phyloP scores from a whole-genome alignment of 2,113 vertebrate genomes.

The Neolamprologus caudopunctatus region DNA sequence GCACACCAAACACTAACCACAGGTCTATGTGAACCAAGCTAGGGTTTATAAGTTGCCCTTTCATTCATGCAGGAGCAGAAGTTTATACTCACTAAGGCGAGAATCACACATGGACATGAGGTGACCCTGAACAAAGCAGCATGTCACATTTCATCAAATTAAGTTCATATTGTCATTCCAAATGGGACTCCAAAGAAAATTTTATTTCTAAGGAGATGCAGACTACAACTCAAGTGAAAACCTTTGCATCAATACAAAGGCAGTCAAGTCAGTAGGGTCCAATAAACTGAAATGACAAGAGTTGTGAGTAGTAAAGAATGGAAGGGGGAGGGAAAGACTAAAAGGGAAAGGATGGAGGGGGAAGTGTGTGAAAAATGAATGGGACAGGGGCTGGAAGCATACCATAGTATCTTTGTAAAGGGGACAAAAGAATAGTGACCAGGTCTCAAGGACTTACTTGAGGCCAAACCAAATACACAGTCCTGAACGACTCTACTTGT shows the following conservation, averaged over 20 bases:
- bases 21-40: neutral
- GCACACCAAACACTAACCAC: neutral
- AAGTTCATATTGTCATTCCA: neutral
- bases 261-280: neutral
- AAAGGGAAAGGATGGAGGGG: slow-evolving; percentile 18
- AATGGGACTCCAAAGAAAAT: neutral
- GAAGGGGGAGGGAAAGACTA: slow-evolving; percentile 32
- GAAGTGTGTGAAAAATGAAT: slow-evolving; percentile 48
- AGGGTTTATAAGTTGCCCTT: neutral
- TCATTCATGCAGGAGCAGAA: slow-evolving; percentile 1
- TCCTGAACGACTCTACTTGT: neutral
- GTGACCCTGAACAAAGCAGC: slow-evolving; percentile 42
- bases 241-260: neutral
- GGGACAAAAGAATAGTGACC: slow-evolving; percentile 34
- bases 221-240: neutral
- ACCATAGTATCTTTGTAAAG: slow-evolving; percentile 21
- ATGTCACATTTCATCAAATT: slow-evolving; percentile 46
- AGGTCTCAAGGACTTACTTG: neutral
- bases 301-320: slow-evolving; percentile 16
- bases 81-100: slow-evolving; percentile 31
- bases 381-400: slow-evolving; percentile 37
- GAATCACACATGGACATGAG: neutral
- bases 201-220: neutral
- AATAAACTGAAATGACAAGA: slow-evolving; percentile 14
- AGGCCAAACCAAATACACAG: neutral